A percentile compares a stretch with the other conserved stretches of the same genome.
Conservation (phyloP, 1,140 invertebrate species). For the Anoplolepis gracilipes region DNA sequence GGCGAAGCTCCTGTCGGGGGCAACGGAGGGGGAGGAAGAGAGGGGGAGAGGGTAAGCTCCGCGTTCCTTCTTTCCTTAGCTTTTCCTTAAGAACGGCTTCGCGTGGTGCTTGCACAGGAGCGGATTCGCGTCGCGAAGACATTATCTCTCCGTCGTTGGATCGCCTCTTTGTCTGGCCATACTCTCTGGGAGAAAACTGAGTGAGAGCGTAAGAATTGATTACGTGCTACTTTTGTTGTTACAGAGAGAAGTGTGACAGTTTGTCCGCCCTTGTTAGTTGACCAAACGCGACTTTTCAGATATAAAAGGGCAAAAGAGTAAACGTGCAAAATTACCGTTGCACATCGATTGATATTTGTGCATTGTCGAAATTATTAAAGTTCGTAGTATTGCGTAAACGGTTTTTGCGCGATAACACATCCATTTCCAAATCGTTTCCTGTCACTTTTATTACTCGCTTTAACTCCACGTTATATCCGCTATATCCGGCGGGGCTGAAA, state of each 20-base stretch:
- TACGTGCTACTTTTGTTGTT: constrained; percentile 15
- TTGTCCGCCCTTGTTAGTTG: background rate
- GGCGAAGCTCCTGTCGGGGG: constrained; percentile 72
- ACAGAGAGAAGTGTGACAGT: background rate
- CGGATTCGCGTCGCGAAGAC: constrained; percentile 38
- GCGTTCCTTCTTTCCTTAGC: constrained; percentile 73
- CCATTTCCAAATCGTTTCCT: constrained; percentile 25
- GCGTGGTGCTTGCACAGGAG: constrained; percentile 27
- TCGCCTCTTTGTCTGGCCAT: constrained; percentile 23
- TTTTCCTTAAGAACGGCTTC: constrained; percentile 50
- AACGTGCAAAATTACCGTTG: background rate
- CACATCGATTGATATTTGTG: background rate
- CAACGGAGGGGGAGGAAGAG: constrained; percentile 33
- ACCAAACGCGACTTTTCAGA: background rate
- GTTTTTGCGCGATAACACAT: constrained; percentile 23
- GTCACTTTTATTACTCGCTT: constrained; percentile 52
- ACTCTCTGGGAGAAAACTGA: background rate
- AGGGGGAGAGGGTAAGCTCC: constrained; percentile 74
- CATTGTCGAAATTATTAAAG: background rate
- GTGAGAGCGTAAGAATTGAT: constrained; percentile 29
- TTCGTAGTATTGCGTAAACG: background rate
- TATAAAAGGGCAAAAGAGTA: background rate
- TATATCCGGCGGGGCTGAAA: constrained; percentile 25
- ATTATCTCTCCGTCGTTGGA: constrained; percentile 39
- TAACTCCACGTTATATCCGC: constrained; percentile 15